phyloP scores from a whole-genome alignment of 2,113 vertebrate species.

The Notarius lentiginosus region DNA sequence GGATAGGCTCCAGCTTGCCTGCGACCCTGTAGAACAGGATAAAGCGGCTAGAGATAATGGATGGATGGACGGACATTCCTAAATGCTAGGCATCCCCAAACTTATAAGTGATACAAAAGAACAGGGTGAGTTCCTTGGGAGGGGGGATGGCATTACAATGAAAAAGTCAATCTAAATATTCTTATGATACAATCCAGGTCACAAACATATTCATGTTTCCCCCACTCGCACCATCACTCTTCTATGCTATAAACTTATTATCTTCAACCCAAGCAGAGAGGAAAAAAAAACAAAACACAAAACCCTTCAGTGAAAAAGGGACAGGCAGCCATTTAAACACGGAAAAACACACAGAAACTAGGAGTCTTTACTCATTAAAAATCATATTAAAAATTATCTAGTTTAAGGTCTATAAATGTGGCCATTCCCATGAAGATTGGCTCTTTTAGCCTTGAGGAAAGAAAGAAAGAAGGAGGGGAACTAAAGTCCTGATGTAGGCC shows the following conservation, averaged over 20 bases:
- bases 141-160: neutral
- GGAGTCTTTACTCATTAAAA: slow-evolving; percentile 38
- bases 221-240: neutral
- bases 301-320: neutral
- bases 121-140: neutral
- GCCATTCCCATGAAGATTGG: slow-evolving; percentile 14
- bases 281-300: neutral
- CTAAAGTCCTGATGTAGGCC: slow-evolving; percentile 19
- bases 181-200: neutral
- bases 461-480: neutral
- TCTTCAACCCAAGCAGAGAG: neutral
- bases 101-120: neutral
- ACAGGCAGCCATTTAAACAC: neutral
- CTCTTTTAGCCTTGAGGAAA: slow-evolving; percentile 12
- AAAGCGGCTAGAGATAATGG: too few relatives aligned
- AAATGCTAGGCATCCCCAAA: too few relatives aligned
- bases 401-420: slow-evolving; percentile 31
- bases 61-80: too few relatives aligned
- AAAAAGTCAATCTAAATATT: neutral
- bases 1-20: too few relatives aligned
- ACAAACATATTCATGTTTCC: neutral
- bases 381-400: slow-evolving; percentile 34
- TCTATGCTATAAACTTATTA: slow-evolving; percentile 17
- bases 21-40: too few relatives aligned
- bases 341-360: neutral